Base-by-base conservation (phyloP, 2,888 invertebrate genomes). In the Clunio marinus region DNA sequence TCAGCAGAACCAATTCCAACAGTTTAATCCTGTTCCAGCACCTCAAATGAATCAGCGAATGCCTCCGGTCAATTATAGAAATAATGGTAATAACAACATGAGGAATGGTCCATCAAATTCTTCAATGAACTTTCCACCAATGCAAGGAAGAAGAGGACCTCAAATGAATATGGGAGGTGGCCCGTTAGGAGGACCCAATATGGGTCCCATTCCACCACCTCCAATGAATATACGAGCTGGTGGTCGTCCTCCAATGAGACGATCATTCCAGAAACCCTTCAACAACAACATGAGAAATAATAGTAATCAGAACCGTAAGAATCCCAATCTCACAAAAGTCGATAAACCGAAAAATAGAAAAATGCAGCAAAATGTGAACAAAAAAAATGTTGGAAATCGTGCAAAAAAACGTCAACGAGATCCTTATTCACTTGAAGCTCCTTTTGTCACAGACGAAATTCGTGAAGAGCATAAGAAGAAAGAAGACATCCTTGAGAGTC, bases 391-490 rank as follows among this genome's bases (percentile, higher is more conserved):
- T 17, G 55, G 35, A 1, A 66, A 51, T 27, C 37, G 37, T 5
- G 27, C 28, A 1, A 63, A 63, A 27, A 63, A 63, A 20, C 17
- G 28, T 1, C 63, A 45, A 27, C 63, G 63, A 1, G 63, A 77
- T 72, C 78, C 78, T 62, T 79, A 79, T 73, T 76, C 78, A 17
- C 72, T 84, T 63, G 80, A 80, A 27, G 83, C 83, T 73, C 82
- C 84, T 0, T 85, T 84, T 83, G 82, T 85, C 4, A 82, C 80
- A 8, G 81, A 82, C 13, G 80, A 80, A 24, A 81, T 85, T 57
- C 82, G 81, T 72, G 76, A 75, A 3, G 83, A 83, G 72, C 82
- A 84, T 70, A 76, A 75, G 37, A 82, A 81, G 71, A 83, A 83
- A 72, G 80, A 83, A 68, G 81, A 83, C 71, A 77, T 84, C 51